Conservation (phyloP, 2,113 vertebrate species). For the Sebastes fasciatus region DNA sequence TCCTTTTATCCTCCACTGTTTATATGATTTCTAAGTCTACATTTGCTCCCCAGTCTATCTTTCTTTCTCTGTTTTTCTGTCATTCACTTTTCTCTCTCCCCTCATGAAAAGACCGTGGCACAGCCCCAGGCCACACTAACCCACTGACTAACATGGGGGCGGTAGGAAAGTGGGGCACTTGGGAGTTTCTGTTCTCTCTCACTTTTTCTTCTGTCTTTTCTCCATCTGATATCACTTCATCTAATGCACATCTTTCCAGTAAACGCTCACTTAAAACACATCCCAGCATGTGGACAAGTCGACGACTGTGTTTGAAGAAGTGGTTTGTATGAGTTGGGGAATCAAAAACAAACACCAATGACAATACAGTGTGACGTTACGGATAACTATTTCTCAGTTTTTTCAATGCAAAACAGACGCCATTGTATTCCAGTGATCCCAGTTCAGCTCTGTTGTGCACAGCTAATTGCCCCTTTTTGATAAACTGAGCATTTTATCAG, state of each 20-base stretch:
- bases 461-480: slow-evolving; percentile 5
- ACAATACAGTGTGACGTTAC: background rate
- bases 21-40: slow-evolving; percentile 5
- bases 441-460: slow-evolving; percentile 5
- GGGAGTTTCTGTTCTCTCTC: slow-evolving; percentile 35
- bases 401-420: background rate
- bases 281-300: slow-evolving; percentile 13
- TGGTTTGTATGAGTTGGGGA: slow-evolving; percentile 17
- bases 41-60: background rate
- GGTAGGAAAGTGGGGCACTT: slow-evolving; percentile 28
- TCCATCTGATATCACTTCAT: slow-evolving; percentile 58
- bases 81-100: slow-evolving; percentile 26
- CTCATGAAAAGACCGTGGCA: slow-evolving; percentile 23
- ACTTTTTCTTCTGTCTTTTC: slow-evolving; percentile 29
- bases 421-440: background rate
- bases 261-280: slow-evolving; percentile 49
- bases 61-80: slow-evolving; percentile 25
- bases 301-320: slow-evolving; percentile 29
- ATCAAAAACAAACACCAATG: background rate
- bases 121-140: slow-evolving; percentile 46
- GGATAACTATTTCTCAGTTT: background rate
- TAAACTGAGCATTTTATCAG: slow-evolving; percentile 37
- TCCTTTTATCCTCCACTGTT: slow-evolving; percentile 9
- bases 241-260: slow-evolving; percentile 39
- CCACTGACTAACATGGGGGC: slow-evolving; percentile 36